These are phyloP conservation scores for Chrysaora quinquecirrha DNA, from an alignment of 30 jellyfish, hydroid and myxozoan genomes.

Conservation along the genomic window DNA sequence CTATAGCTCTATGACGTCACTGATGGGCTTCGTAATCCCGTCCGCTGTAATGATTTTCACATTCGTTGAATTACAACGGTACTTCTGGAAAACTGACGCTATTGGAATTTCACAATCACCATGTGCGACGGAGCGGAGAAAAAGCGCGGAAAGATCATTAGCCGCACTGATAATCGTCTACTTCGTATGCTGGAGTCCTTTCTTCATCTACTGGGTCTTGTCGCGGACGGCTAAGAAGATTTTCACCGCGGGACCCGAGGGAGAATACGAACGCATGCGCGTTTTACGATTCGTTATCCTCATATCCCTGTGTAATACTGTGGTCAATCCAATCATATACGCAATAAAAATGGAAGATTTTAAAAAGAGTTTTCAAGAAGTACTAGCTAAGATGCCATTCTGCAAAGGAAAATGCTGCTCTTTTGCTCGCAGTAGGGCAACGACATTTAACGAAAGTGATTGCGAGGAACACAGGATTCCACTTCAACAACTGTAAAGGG, in stretches of 20 bases:
- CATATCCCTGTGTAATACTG: constrained; percentile 63
- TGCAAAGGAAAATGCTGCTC: constrained; percentile 8
- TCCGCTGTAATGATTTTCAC: constrained; percentile 35
- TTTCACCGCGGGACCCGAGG: constrained; percentile 71
- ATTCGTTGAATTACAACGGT: constrained; percentile 40
- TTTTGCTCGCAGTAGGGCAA: constrained; percentile 39
- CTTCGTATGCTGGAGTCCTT: constrained; percentile 73
- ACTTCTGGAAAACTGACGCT: constrained; percentile 25
- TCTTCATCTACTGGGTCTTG: constrained; percentile 67
- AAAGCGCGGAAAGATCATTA: constrained; percentile 49
- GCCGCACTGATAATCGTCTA: constrained; percentile 56
- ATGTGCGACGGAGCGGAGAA: constrained; percentile 38
- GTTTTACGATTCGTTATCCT: constrained; percentile 42
- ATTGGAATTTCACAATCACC: constrained; percentile 6
- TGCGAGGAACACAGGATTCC: constrained; percentile 48
- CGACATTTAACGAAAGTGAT: constrained; percentile 32
- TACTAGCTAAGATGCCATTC: constrained; percentile 6
- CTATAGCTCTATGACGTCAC: constrained; percentile 29
- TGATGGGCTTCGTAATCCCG: constrained; percentile 59
- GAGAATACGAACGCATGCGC: constrained; percentile 66
- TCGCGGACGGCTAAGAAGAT: constrained; percentile 62
- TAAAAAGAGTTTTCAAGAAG: constrained; percentile 10
- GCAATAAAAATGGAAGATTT: constrained; percentile 67
- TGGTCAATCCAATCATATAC: constrained; percentile 72
- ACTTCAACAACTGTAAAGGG: too few relatives aligned